These are phyloP conservation scores for Falco biarmicus DNA, from an alignment of 2,797 vertebrate genomes.

Conservation along the genomic window DNA sequence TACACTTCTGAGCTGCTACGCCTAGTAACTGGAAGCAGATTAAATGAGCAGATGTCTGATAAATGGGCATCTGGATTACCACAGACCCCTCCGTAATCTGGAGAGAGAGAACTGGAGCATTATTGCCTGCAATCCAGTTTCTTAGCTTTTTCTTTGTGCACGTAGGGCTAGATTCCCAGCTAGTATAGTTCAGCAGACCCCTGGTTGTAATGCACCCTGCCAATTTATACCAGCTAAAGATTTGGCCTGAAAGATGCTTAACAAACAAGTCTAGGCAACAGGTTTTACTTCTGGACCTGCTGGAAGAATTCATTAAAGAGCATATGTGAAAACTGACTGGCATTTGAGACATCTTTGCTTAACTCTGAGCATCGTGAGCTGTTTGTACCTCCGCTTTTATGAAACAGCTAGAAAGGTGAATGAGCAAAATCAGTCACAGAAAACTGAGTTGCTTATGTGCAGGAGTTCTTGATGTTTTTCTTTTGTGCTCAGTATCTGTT, in stretches of 20 bases:
- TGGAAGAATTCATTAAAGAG: neutral
- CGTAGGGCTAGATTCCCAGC: neutral
- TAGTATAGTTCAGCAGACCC: neutral
- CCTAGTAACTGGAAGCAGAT: slow-evolving; percentile 24
- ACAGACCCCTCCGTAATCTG: neutral
- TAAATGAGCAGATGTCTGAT: slow-evolving; percentile 24
- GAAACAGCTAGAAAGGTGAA: neutral
- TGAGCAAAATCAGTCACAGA: neutral
- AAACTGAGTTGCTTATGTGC: neutral
- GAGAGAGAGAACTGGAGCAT: neutral
- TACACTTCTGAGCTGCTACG: neutral
- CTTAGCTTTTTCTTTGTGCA: neutral
- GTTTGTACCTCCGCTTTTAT: neutral
- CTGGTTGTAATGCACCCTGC: neutral
- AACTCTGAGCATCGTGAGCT: neutral
- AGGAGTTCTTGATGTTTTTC: slow-evolving; percentile 9
- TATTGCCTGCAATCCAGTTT: neutral
- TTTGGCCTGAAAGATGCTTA: neutral
- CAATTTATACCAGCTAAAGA: neutral
- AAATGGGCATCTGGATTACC: slow-evolving; percentile 40
- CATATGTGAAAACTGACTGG: neutral
- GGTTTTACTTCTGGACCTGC: neutral
- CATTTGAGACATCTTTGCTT: neutral
- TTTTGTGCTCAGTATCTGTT: neutral
- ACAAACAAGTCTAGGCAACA: neutral